These are phyloP conservation scores for Zonotrichia leucophrys DNA, from an alignment of 2,113 vertebrate genomes.

Conservation along the genomic window DNA sequence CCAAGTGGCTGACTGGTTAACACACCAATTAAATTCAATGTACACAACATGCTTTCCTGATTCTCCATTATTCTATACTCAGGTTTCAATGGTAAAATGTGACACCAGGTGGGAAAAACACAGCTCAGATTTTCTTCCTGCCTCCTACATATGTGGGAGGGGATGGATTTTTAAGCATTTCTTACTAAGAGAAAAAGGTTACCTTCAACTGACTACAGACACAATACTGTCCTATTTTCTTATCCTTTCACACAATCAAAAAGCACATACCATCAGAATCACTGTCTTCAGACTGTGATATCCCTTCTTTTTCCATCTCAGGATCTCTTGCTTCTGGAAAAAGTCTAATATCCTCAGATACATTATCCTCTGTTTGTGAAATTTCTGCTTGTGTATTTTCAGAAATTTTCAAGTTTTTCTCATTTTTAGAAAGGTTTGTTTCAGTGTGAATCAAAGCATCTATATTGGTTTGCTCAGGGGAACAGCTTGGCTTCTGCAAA, in stretches of 20 bases:
- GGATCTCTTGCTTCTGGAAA: neutral
- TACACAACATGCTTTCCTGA: neutral
- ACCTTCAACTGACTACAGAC: neutral
- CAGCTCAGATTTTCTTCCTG: neutral
- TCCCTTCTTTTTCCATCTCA: neutral
- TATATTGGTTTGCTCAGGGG: neutral
- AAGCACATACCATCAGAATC: conserved; percentile 85
- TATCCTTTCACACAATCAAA: neutral
- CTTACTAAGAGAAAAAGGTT: neutral
- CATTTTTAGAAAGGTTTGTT: neutral
- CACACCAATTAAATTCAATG: neutral
- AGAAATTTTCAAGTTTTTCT: neutral
- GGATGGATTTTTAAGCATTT: neutral
- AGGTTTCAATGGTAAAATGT: neutral
- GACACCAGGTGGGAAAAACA: neutral
- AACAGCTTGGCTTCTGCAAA: neutral
- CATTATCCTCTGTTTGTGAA: neutral
- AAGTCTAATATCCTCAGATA: neutral
- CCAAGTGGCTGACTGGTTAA: neutral
- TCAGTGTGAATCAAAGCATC: neutral
- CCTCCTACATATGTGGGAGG: accelerated
- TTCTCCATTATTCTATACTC: neutral
- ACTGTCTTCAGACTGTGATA: conserved; percentile 69
- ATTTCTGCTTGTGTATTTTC: neutral
- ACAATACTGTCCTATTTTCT: neutral